Percentiles rank a stretch among this genome's conserved stretches.
These are phyloP conservation scores for Porites australiensis DNA, from an alignment of 64 coral and sea anemone genomes.

Conservation along the genomic window DNA sequence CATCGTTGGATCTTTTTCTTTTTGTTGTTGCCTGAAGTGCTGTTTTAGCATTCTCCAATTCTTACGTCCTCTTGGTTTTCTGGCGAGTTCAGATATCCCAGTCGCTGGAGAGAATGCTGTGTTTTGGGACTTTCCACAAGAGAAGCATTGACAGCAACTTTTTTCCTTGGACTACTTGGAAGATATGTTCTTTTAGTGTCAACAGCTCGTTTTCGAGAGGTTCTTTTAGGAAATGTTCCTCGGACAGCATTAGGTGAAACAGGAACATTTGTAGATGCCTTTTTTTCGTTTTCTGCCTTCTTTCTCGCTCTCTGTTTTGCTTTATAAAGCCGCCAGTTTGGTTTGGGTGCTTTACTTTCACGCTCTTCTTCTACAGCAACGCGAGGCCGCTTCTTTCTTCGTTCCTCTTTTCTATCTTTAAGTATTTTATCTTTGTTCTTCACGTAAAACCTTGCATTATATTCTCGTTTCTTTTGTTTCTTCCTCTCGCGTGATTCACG, in stretches of 20 bases:
- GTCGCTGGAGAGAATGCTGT: not conserved
- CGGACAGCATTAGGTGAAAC: not conserved
- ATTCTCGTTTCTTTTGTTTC: conserved; percentile 47
- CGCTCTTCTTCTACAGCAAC: conserved; percentile 19
- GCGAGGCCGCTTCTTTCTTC: conserved; percentile 42
- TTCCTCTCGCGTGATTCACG: conserved; percentile 52
- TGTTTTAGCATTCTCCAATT: conserved; percentile 18
- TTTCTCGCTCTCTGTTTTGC: not conserved
- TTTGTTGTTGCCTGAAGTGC: conserved; percentile 39
- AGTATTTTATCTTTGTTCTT: conserved; percentile 66
- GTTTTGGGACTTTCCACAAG: not conserved
- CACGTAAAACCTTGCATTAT: conserved; percentile 38
- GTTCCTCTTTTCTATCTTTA: conserved; percentile 57
- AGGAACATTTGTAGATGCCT: not conserved
- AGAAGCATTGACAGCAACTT: not conserved
- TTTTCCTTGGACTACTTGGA: not conserved
- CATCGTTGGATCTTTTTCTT: conserved; percentile 35
- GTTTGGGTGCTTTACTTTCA: not conserved
- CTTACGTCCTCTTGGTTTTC: conserved; percentile 39
- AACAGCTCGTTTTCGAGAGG: not conserved
- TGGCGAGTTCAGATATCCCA: conserved; percentile 17
- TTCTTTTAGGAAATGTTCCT: not conserved
- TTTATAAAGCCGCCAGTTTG: not conserved
- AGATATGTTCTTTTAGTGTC: not conserved
- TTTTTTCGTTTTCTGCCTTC: not conserved